These are phyloP conservation scores for Pseudorectes ferrugineus DNA, from an alignment of 2,113 vertebrate species.

Conservation along the genomic window DNA sequence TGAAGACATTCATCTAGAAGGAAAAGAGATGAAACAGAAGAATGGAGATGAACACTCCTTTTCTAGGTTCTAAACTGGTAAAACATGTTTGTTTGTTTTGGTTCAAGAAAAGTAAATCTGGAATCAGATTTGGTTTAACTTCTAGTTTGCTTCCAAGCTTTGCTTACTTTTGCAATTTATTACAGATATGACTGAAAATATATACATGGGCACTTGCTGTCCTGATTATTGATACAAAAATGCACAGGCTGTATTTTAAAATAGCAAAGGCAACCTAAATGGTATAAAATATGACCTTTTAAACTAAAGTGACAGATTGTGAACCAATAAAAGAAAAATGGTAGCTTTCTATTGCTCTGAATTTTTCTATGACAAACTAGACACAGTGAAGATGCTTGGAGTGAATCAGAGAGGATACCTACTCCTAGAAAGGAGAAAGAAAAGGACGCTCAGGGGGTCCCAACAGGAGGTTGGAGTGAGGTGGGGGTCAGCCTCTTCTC, in stretches of 20 bases:
- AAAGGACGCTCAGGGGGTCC: background rate
- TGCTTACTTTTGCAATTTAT: background rate
- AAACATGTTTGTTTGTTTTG: fast-evolving
- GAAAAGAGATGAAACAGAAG: background rate
- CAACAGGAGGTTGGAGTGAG: background rate
- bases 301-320: background rate
- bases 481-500: background rate
- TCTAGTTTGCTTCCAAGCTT: background rate
- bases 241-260: background rate
- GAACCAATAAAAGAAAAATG: background rate
- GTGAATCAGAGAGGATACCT: background rate
- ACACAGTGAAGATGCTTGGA: background rate
- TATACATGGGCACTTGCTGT: background rate
- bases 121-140: background rate
- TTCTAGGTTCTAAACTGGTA: background rate
- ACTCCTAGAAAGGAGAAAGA: background rate
- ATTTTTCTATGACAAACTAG: background rate
- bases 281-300: background rate
- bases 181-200: background rate
- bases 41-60: background rate
- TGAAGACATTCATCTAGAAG: background rate
- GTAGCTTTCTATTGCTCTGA: background rate
- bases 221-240: background rate
- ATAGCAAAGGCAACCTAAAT: background rate
- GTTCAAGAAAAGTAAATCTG: background rate